Base-by-base conservation (phyloP, 2,113 vertebrate genomes). In the Megaceryle maxima region DNA sequence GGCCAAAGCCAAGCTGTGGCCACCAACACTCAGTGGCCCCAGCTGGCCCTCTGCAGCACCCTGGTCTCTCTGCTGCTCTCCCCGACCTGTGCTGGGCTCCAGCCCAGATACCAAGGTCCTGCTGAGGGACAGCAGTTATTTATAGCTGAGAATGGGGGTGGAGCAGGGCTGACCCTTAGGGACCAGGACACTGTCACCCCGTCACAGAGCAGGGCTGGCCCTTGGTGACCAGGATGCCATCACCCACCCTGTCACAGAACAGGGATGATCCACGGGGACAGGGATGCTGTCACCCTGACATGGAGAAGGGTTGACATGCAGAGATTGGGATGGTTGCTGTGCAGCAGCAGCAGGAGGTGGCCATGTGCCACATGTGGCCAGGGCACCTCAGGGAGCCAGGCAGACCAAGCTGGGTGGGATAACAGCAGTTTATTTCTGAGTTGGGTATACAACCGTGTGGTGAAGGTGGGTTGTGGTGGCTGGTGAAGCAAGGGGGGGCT, bases 81-180 rank as follows among this genome's bases (percentile, higher is more conserved):
- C 94, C 77, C 12, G 12, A 75, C 60, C 80, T 24, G 73, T 56
- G 26, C 94, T 43, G 86, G 86, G 91, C 94, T 96, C 83, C 87
- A 90, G 89, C 95, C 76, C 94, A 91, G 75, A 59, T 95, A 94
- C 96, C 88, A 94, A 88, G 53, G 86, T 95, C 95, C 80, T 26
- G 91, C 88, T 10, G 20, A 29, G 48, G 82, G 94, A 96, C 97
- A 96, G 97, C 90, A 92, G 97, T 96, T 98, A 98, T 98, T 98
- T 98, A 91, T 77, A 98, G 96, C 96, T 94, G 97, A 97, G 98
- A 96, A 96, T 97, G 85, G 97, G 97, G 98, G 97, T 67, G 69
- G 96, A 95, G 95, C 96, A 11, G 81, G 46, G 35, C 69, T 87
- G 64, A 62, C 35, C 14, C 37, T 2, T 43, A 59, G 69, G 51